phyloP scores from a whole-genome alignment of 2,113 vertebrate species.

The Hippocampus comes region DNA sequence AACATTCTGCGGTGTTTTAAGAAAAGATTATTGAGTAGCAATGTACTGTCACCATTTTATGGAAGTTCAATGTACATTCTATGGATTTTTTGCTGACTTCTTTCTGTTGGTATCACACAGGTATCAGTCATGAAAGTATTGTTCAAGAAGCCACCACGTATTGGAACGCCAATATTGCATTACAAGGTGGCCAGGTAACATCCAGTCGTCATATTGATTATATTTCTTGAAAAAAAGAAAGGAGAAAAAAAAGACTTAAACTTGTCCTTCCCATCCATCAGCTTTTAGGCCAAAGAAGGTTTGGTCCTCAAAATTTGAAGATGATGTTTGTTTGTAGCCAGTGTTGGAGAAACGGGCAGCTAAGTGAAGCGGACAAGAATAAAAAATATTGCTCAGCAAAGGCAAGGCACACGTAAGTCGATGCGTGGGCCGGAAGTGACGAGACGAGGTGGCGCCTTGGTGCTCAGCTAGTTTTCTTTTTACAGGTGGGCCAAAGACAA shows the following conservation, averaged over 20 bases:
- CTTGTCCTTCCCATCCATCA: slow-evolving; percentile 46
- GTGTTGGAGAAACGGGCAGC: slow-evolving; percentile 94
- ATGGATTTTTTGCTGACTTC: neutral
- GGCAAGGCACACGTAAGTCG: slow-evolving; percentile 91
- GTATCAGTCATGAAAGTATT: slow-evolving; percentile 85
- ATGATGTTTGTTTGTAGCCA: slow-evolving; percentile 95
- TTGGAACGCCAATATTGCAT: slow-evolving; percentile 77
- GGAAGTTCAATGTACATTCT: neutral
- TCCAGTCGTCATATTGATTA: neutral
- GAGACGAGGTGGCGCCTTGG: no score
- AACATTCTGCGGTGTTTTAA: no score
- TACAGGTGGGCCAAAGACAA: slow-evolving; percentile 92
- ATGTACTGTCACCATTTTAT: neutral
- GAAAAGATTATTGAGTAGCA: neutral
- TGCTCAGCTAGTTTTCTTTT: neutral
- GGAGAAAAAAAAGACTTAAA: neutral
- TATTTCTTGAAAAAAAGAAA: neutral
- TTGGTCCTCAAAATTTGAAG: slow-evolving; percentile 86
- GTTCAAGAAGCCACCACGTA: slow-evolving; percentile 87
- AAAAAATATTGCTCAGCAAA: slow-evolving; percentile 96
- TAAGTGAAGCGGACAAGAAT: slow-evolving; percentile 92
- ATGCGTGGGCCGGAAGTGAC: neutral
- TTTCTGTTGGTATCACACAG: slow-evolving; percentile 57
- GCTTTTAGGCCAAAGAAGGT: slow-evolving; percentile 75
- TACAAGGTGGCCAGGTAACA: slow-evolving; percentile 81